A percentile compares a stretch with the other conserved stretches of the same genome.
Evolutionary conservation across 2,797 vertebrate species (phyloP).

Genomic region (Labeo calbasu): DNA sequence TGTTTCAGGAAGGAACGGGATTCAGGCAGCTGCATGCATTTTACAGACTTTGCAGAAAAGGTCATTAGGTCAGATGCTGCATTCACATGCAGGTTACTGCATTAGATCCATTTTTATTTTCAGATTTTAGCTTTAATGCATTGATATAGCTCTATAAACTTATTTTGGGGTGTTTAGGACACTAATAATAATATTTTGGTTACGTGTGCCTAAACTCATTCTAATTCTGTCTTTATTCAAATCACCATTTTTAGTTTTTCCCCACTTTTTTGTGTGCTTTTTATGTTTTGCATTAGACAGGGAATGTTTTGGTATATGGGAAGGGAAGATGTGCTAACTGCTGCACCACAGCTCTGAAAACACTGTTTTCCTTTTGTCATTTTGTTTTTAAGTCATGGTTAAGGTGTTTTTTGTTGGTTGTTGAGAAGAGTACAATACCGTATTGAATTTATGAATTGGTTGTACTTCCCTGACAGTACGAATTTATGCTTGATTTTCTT

Average conservation of each 20-base stretch:
- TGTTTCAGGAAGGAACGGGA: slow-evolving; percentile 8
- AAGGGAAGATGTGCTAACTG: background rate
- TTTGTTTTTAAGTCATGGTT: background rate
- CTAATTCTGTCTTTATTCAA: background rate
- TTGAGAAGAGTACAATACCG: background rate
- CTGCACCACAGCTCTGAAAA: background rate
- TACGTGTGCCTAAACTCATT: background rate
- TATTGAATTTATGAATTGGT: background rate
- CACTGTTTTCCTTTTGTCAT: background rate
- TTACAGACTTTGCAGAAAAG: slow-evolving; percentile 9
- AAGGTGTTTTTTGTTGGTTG: background rate
- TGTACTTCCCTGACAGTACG: background rate
- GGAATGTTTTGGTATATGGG: background rate
- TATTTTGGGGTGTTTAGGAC: background rate
- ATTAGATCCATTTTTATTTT: background rate
- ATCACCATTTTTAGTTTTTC: background rate
- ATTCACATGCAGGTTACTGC: background rate
- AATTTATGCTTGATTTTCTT: background rate
- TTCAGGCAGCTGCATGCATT: background rate
- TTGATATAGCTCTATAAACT: background rate
- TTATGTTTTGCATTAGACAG: background rate
- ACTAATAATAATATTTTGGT: background rate
- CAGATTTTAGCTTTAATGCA: background rate
- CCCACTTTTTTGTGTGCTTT: background rate
- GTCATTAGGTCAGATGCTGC: slow-evolving; percentile 17